Base-by-base conservation (phyloP, 2,888 invertebrate species). In the Heteromurus nitidus region DNA sequence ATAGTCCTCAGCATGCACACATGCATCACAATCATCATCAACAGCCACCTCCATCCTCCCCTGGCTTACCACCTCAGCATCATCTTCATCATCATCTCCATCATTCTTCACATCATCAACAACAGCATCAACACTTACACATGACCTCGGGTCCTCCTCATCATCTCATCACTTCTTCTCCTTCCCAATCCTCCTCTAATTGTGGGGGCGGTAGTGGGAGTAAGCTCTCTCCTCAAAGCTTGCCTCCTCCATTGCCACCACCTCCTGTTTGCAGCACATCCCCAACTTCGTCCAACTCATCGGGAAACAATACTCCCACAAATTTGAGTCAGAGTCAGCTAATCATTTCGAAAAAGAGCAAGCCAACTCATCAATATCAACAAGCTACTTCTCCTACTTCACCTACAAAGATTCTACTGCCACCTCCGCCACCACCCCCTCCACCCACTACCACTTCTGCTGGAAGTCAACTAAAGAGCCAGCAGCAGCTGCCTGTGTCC, bases 341-440 rank as follows among this genome's bases (percentile, higher is more conserved):
- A n/a, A 83, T 80, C 44, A 83, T 83, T 47, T 80, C 80, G 1
- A 83, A 83, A 67, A 83, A 80, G 67, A 80, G 80, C 18, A 83
- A 83, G 50, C 80, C 83, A 28, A 18, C 68, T 11, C 62, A 67
- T 53, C 50, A 69, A 20, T 50, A 42, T 3, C 69, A 58, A 31
- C 62, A 26, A 24, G 20, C 50, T 30, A 72, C 72, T 20, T 53
- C 62, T 2, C 2, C 44, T 58, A 18, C 75, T 11, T 31, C 72
- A 28, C 36, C 67, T n/a, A 60, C 44, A 18, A 80, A 74, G 68
- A 67, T 72, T 5, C 42, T 79, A 11, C 24, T 70, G 1, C 79
- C 79, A 18, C 79, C 79, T 20, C 79, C 79, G 1, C 79, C 77
- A 18, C 79, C 73, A 30, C 72, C 72, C 36, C 79, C 79, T 36